Base-by-base conservation (phyloP, 2,113 vertebrate species). In the Tetrax tetrax region DNA sequence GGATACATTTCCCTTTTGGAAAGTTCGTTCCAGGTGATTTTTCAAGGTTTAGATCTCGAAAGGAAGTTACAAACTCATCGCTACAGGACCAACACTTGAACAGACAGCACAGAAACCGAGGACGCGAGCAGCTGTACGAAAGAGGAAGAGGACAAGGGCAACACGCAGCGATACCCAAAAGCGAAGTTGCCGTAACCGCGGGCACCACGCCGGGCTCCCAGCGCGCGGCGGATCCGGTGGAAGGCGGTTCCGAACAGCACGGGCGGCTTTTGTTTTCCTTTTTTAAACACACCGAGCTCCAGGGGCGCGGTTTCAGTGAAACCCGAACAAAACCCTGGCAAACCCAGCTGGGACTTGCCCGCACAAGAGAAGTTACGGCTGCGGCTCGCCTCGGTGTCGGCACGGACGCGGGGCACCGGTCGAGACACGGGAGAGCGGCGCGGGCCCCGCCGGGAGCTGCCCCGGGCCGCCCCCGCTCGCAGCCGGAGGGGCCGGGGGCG, bases 141-240 rank as follows among this genome's bases (percentile, higher is more conserved):
- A 54, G 51, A n/a, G 41, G 68, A 68, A 53, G 37, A n/a, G 72
- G 33, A 41, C 50, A 18, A 28, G 47, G 76, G 51, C 33, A 8
- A 4, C 1, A 0, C 8, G 0, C 8, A 22, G 31, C 9, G 3
- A 43, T 0, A 21, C 25, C 41, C 8, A 7, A 0, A 1, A 29
- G n/a, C 0, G 48, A 59, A 3, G 38, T 3, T 4, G 38, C 38
- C 57, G 2, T 5, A 10, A 31, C 28, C 0, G 4, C 14, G 3
- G 13, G 4, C 14, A 3, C 3, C 22, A 3, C 28, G 3, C 29
- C 4, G 23, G 38, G 61, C 50, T 31, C 3, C 2, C 5, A 15
- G 3, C 7, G 2, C 9, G 18, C 54, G 2, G 11, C 20, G 2
- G 13, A 3, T 3, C 1, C 16, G 4, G 12, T 0, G 21, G 31